phyloP scores from a whole-genome alignment of 2,113 vertebrate genomes.

The Pelodiscus sinensis region DNA sequence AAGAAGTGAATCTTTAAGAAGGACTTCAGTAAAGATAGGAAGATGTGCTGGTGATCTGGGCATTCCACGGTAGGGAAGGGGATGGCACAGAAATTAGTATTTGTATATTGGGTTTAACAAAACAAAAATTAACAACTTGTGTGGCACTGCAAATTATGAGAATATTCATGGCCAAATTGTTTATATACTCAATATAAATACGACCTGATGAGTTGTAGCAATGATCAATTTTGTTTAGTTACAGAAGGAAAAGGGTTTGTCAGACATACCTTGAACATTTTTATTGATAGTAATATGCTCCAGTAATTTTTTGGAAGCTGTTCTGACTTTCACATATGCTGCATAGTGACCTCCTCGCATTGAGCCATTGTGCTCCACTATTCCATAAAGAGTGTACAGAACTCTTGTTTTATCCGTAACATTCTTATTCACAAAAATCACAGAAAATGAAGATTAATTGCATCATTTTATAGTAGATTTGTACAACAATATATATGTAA shows the following conservation, averaged over 20 bases:
- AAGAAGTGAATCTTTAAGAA: neutral
- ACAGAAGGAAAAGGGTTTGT: slow-evolving; percentile 7
- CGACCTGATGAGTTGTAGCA: neutral
- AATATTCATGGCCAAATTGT: neutral
- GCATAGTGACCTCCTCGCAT: slow-evolving; percentile 96
- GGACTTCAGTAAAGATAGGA: neutral
- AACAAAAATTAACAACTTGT: neutral
- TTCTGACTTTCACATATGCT: slow-evolving; percentile 93
- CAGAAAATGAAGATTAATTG: neutral
- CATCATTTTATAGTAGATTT: neutral
- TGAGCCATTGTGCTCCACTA: slow-evolving; percentile 96
- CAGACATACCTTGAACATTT: slow-evolving; percentile 84
- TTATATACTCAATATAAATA: neutral
- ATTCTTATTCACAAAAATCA: slow-evolving; percentile 79
- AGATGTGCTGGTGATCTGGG: neutral
- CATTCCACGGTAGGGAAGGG: neutral
- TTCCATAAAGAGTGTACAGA: slow-evolving; percentile 93
- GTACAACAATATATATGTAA: neutral
- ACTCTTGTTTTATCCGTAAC: slow-evolving; percentile 84
- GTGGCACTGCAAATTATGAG: neutral
- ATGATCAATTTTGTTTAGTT: slow-evolving; percentile 16
- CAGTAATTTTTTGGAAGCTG: slow-evolving; percentile 81
- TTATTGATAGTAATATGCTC: slow-evolving; percentile 81
- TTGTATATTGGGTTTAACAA: neutral
- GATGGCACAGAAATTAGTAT: neutral